A percentile compares a stretch with the other conserved stretches of the same genome.
Evolutionary conservation across 1,140 invertebrate species (phyloP).

Genomic region (Ceratina japonica): DNA sequence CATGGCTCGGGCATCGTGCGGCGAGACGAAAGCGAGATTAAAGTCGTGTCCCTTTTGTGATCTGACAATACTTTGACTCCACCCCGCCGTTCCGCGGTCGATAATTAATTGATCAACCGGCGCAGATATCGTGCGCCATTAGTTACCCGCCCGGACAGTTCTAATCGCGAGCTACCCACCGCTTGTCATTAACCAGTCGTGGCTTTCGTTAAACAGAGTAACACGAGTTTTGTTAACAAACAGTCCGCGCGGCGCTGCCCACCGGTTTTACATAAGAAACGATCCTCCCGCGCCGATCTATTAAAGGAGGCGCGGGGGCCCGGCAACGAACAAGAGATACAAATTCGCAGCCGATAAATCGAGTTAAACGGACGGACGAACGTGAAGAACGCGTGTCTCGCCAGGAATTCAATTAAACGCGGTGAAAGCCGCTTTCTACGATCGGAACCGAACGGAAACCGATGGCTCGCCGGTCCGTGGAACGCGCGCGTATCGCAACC

Average conservation of each 20-base stretch:
- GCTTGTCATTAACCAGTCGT: conserved; percentile 32
- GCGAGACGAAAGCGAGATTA: conserved; percentile 54
- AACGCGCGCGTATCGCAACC: background rate
- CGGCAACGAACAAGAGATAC: background rate
- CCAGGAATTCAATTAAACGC: conserved; percentile 21
- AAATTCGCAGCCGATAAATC: conserved; percentile 12
- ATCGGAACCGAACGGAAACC: background rate
- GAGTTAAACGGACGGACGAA: background rate
- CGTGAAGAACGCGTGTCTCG: background rate
- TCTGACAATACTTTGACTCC: conserved; percentile 59
- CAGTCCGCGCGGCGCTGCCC: background rate
- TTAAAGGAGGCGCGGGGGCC: background rate
- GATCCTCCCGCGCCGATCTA: background rate
- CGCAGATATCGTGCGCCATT: conserved; percentile 64
- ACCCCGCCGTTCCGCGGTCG: conserved; percentile 45
- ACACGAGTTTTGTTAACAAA: background rate
- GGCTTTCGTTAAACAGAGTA: background rate
- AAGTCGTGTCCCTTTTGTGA: conserved; percentile 65
- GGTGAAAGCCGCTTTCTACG: conserved; percentile 28
- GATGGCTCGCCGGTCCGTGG: too few species aligned
- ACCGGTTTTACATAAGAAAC: background rate
- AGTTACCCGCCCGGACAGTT: conserved; percentile 55
- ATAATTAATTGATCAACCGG: conserved; percentile 73
- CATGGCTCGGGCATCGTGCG: conserved; percentile 56
- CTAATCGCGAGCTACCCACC: conserved; percentile 4